Evolutionary conservation across 2,113 vertebrate genomes (phyloP).

Genomic region (Solea solea): DNA sequence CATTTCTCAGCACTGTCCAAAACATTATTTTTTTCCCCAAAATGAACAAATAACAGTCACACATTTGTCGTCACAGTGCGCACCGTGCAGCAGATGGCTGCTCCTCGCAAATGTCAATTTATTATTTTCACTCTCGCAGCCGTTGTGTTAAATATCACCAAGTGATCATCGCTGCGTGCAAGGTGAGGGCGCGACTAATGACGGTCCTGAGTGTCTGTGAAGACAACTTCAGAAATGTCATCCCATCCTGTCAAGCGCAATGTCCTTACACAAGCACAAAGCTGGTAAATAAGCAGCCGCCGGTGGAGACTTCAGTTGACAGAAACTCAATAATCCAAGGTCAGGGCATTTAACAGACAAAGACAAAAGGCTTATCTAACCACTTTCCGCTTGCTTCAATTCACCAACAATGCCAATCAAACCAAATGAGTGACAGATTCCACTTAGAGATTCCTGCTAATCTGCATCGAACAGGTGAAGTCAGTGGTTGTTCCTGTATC

Average conservation of each 20-base stretch:
- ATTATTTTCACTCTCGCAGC: slow-evolving; percentile 40
- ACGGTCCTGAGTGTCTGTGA: slow-evolving; percentile 36
- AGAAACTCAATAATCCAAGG: slow-evolving; percentile 73
- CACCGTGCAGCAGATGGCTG: slow-evolving; percentile 20
- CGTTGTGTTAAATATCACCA: slow-evolving; percentile 22
- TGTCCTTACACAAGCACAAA: slow-evolving; percentile 57
- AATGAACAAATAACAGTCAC: slow-evolving; percentile 13
- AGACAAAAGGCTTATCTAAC: slow-evolving; percentile 78
- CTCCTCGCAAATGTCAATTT: slow-evolving; percentile 42
- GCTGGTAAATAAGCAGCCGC: slow-evolving; percentile 58
- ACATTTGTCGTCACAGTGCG: slow-evolving; percentile 14
- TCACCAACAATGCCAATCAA: slow-evolving; percentile 55
- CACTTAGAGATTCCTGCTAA: slow-evolving; percentile 78
- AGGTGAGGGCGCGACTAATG: slow-evolving; percentile 53
- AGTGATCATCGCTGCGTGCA: slow-evolving; percentile 5
- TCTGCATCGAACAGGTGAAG: slow-evolving; percentile 5
- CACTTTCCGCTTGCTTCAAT: slow-evolving; percentile 61
- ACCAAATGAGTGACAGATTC: slow-evolving; percentile 59
- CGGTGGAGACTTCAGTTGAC: slow-evolving; percentile 51
- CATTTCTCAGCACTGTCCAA: slow-evolving; percentile 11
- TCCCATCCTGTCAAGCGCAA: slow-evolving; percentile 19
- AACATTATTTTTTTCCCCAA: slow-evolving; percentile 9
- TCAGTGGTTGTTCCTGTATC: slow-evolving; percentile 17
- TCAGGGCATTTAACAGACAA: slow-evolving; percentile 71
- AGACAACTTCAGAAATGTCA: slow-evolving; percentile 43